Conservation (phyloP, 2,888 invertebrate genomes). For the Eutolmus rufibarbis region DNA sequence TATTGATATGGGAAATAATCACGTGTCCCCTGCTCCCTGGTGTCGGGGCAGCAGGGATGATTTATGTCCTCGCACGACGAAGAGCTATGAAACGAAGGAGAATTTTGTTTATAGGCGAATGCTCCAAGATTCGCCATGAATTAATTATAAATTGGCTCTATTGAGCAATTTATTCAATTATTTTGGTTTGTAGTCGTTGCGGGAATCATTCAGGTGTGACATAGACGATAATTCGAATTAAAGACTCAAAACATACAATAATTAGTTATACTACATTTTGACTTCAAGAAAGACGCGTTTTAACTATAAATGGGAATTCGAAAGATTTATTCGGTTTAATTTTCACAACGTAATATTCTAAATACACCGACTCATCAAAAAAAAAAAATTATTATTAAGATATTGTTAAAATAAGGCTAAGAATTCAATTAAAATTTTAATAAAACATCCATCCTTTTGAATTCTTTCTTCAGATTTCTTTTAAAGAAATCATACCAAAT, state of each 20-base stretch:
- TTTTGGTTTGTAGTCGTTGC: background rate
- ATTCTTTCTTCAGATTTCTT: no score
- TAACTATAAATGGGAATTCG: background rate
- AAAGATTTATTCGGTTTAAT: no score
- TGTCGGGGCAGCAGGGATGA: background rate
- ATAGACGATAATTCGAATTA: background rate
- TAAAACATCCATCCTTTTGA: no score
- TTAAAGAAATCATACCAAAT: no score
- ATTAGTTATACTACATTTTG: background rate
- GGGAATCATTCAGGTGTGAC: background rate
- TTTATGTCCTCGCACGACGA: background rate
- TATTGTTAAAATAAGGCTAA: no score
- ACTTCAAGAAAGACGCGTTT: background rate
- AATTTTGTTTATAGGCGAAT: background rate
- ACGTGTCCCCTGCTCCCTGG: background rate
- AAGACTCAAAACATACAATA: background rate
- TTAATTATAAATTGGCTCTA: background rate
- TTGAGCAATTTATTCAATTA: constrained; percentile 7
- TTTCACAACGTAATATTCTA: no score
- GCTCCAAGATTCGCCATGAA: background rate
- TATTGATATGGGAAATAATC: constrained; percentile 28
- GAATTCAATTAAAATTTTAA: no score
- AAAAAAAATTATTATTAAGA: no score
- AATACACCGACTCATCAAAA: no score
- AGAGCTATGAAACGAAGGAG: background rate